These are phyloP conservation scores for Cassiopea xamachana DNA, from an alignment of 30 jellyfish, hydroid and myxozoan species.

Conservation along the genomic window DNA sequence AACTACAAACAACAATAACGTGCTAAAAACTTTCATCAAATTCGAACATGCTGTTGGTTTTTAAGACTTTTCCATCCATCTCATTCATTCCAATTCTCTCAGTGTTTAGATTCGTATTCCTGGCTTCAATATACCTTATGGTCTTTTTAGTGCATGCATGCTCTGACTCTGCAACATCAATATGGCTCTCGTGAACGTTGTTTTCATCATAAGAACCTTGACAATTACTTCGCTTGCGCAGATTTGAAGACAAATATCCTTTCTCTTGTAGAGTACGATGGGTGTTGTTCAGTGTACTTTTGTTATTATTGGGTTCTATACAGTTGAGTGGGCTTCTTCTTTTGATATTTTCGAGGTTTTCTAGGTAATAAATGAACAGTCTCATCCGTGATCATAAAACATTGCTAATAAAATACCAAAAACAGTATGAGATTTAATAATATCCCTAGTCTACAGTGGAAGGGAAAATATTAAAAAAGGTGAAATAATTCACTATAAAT, in stretches of 20 bases:
- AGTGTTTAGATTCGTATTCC: neutral
- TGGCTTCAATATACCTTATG: neutral
- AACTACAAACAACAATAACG: too few relatives aligned
- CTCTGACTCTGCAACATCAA: neutral
- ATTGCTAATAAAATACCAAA: neutral
- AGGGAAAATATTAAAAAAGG: too few relatives aligned
- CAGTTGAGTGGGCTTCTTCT: neutral
- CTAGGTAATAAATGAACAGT: neutral
- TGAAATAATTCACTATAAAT: too few relatives aligned
- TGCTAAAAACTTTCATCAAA: constrained; percentile 1
- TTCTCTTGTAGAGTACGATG: neutral
- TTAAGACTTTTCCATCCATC: neutral
- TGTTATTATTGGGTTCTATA: neutral
- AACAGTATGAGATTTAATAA: too few relatives aligned
- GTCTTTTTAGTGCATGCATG: neutral
- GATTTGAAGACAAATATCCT: neutral
- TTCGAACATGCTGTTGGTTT: neutral
- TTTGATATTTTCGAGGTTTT: neutral
- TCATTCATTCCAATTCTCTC: neutral
- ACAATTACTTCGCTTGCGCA: neutral
- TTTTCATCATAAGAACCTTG: neutral
- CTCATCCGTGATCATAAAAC: neutral
- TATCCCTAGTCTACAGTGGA: too few relatives aligned
- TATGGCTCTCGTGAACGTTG: neutral
- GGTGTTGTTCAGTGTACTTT: neutral